These are phyloP conservation scores for Epistrophe grossulariae DNA, from an alignment of 2,888 invertebrate species.

Conservation along the genomic window DNA sequence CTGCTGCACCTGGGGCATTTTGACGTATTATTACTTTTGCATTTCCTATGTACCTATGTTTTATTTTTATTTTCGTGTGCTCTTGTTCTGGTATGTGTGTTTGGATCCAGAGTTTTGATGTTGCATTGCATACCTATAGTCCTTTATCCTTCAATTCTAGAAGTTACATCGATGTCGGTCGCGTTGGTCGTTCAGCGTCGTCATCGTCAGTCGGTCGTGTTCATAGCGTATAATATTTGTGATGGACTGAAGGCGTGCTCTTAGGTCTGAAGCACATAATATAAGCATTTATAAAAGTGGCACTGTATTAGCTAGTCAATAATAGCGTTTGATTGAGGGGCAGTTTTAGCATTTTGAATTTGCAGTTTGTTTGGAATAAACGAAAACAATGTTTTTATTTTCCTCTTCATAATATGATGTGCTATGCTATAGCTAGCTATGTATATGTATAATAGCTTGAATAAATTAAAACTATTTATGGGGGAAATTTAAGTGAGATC, in stretches of 20 bases:
- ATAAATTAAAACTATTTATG: constrained; percentile 53
- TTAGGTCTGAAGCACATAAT: constrained; percentile 39
- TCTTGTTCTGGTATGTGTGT: not conserved
- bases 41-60: constrained; percentile 10
- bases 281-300: constrained; percentile 69
- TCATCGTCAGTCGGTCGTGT: too few species aligned
- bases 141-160: constrained; percentile 15
- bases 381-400: constrained; percentile 36
- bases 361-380: constrained; percentile 46
- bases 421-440: not conserved
- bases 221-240: constrained; percentile 65
- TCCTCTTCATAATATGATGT: too few species aligned
- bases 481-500: constrained; percentile 20
- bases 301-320: constrained; percentile 65
- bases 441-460: constrained; percentile 25
- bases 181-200: constrained; percentile 8
- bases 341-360: constrained; percentile 67
- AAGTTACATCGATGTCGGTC: not conserved
- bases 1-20: constrained; percentile 37
- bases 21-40: constrained; percentile 73
- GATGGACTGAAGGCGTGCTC: constrained; percentile 68
- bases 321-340: constrained; percentile 67
- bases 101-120: not conserved
- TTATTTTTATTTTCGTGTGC: constrained; percentile 44
- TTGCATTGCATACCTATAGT: too few species aligned